Evolutionary conservation across 1,140 invertebrate genomes (phyloP).

Genomic region (Bombus confusus): DNA sequence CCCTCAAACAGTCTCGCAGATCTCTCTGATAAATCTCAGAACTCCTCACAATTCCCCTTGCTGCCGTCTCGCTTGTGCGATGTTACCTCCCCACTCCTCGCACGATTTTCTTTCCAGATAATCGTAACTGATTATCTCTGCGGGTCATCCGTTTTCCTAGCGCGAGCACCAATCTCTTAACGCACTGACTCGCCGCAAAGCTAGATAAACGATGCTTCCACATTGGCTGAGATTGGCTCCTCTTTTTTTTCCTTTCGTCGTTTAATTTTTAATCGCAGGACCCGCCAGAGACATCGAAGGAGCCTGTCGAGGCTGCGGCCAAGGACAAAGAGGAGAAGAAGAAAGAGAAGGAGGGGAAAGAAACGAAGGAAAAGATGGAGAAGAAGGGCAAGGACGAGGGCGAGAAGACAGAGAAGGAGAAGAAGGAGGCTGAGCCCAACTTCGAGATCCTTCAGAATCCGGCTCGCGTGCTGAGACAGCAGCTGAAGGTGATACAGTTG

Average conservation of each 20-base stretch:
- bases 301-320: slow-evolving; percentile 30
- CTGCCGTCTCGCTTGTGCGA: not conserved
- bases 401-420: slow-evolving; percentile 84
- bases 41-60: not conserved
- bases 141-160: not conserved
- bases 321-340: slow-evolving; percentile 76
- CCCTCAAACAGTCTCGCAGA: too few species aligned
- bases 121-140: not conserved
- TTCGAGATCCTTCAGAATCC: slow-evolving; percentile 98
- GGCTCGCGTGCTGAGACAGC: slow-evolving; percentile 95
- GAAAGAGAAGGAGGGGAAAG: slow-evolving; percentile 81
- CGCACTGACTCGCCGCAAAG: not conserved
- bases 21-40: not conserved
- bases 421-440: slow-evolving; percentile 92
- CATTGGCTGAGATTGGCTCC: not conserved
- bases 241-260: not conserved
- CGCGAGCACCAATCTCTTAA: not conserved
- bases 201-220: not conserved
- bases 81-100: too few species aligned
- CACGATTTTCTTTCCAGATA: not conserved
- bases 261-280: slow-evolving; percentile 40
- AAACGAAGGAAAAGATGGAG: slow-evolving; percentile 85
- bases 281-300: slow-evolving; percentile 41
- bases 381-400: slow-evolving; percentile 80
- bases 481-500: slow-evolving; percentile 93